Evolutionary conservation across 2,888 invertebrate species (phyloP).

Genomic region (Acronicta psi): DNA sequence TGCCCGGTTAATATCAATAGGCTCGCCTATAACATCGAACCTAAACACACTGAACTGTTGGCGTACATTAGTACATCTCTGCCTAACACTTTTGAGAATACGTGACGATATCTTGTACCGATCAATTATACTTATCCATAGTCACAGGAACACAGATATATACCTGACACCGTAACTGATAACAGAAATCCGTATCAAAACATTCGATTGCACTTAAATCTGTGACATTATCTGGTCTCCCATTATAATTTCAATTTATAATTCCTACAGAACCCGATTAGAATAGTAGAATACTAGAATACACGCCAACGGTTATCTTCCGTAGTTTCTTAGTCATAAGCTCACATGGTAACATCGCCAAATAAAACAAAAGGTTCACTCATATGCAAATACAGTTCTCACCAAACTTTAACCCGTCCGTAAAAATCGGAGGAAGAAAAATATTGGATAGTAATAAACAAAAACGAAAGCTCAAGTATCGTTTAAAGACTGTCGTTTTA

Average conservation of each 20-base stretch:
- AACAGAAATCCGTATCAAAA: background rate
- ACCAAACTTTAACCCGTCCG: no score
- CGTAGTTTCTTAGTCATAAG: conserved; percentile 53
- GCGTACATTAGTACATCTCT: no score
- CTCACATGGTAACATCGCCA: conserved; percentile 9
- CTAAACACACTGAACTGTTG: no score
- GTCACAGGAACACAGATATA: background rate
- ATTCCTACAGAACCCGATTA: conserved; percentile 30
- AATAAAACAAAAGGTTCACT: conserved; percentile 24
- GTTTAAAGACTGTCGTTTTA: no score
- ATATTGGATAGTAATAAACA: no score
- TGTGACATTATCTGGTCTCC: background rate
- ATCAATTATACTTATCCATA: no score
- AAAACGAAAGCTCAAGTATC: no score
- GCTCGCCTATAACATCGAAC: no score
- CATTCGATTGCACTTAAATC: background rate
- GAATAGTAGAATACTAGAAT: conserved; percentile 22
- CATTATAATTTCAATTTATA: background rate
- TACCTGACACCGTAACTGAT: background rate
- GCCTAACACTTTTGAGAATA: no score
- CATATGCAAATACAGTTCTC: background rate
- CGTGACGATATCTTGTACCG: no score
- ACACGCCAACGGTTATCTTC: conserved; percentile 29
- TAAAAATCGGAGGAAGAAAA: no score
- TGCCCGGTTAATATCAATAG: no score